A percentile compares a stretch with the other conserved stretches of the same genome.
phyloP scores from a whole-genome alignment of 37 sponge, comb jelly and placozoan genomes.

The Mnemiopsis leidyi region DNA sequence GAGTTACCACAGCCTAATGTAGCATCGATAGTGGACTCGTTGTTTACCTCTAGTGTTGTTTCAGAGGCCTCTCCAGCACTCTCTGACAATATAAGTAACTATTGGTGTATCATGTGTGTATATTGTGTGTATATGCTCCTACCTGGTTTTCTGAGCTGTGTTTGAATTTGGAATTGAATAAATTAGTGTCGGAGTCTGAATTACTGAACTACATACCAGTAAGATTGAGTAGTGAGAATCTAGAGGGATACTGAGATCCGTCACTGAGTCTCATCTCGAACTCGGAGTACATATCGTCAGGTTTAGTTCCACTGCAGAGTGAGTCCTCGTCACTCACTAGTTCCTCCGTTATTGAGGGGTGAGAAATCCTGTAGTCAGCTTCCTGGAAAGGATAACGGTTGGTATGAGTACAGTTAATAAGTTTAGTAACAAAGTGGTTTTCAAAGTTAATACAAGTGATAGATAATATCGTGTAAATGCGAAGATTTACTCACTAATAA shows the following conservation, averaged over 20 bases:
- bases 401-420: not conserved
- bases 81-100: not conserved
- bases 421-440: not conserved
- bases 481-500: too few relatives aligned
- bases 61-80: not conserved
- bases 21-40: not conserved
- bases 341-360: not conserved
- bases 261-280: slow-evolving; percentile 8
- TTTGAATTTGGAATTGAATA: too few relatives aligned
- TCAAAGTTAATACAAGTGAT: not conserved
- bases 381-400: not conserved
- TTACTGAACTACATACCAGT: not conserved
- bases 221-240: slow-evolving; percentile 12
- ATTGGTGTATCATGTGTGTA: too few relatives aligned
- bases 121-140: too few relatives aligned
- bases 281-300: not conserved
- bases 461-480: too few relatives aligned
- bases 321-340: not conserved
- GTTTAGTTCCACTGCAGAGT: too few relatives aligned
- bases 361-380: not conserved
- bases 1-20: not conserved
- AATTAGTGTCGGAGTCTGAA: not conserved
- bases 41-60: not conserved
- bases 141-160: too few relatives aligned
- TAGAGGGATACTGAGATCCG: not conserved